Percentiles rank a stretch among this genome's conserved stretches.
Evolutionary conservation across 2,888 invertebrate genomes (phyloP).

Genomic region (Pammene aurita): DNA sequence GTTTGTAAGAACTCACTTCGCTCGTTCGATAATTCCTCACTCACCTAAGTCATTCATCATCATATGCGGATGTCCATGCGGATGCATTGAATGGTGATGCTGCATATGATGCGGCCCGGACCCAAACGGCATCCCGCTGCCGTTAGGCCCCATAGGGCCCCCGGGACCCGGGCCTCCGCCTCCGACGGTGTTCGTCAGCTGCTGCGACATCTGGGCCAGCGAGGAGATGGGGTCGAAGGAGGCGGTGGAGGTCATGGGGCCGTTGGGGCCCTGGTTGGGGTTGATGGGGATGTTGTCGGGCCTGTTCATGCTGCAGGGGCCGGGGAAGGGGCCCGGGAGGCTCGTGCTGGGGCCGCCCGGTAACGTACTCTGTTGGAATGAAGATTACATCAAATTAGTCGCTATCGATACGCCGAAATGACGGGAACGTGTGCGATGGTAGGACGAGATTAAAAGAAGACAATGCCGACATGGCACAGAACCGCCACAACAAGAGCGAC

Average conservation of each 20-base stretch:
- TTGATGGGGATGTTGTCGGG: slow-evolving; percentile 79
- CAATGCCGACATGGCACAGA: too few species aligned
- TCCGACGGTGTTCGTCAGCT: slow-evolving; percentile 90
- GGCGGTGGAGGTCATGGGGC: slow-evolving; percentile 82
- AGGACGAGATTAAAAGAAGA: too few species aligned
- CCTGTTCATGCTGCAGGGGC: slow-evolving; percentile 76
- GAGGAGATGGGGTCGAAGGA: slow-evolving; percentile 97
- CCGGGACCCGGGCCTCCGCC: slow-evolving; percentile 66
- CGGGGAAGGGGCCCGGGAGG: slow-evolving; percentile 80
- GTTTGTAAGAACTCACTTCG: too few species aligned
- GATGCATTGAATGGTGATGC: slow-evolving; percentile 77
- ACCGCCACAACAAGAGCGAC: too few species aligned
- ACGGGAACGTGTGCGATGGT: too few species aligned
- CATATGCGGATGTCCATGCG: slow-evolving; percentile 78
- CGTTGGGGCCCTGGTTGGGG: slow-evolving; percentile 79
- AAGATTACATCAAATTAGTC: background rate
- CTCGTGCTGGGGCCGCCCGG: slow-evolving; percentile 78
- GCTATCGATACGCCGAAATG: background rate
- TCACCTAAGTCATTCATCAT: slow-evolving; percentile 81
- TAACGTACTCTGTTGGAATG: slow-evolving; percentile 66
- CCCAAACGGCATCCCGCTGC: slow-evolving; percentile 68
- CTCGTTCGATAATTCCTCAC: slow-evolving; percentile 28
- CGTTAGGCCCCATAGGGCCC: slow-evolving; percentile 69
- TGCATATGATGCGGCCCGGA: slow-evolving; percentile 76
- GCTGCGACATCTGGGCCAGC: slow-evolving; percentile 97